Base-by-base conservation (phyloP, 2,888 invertebrate genomes). In the Agriopis aurantiaria region DNA sequence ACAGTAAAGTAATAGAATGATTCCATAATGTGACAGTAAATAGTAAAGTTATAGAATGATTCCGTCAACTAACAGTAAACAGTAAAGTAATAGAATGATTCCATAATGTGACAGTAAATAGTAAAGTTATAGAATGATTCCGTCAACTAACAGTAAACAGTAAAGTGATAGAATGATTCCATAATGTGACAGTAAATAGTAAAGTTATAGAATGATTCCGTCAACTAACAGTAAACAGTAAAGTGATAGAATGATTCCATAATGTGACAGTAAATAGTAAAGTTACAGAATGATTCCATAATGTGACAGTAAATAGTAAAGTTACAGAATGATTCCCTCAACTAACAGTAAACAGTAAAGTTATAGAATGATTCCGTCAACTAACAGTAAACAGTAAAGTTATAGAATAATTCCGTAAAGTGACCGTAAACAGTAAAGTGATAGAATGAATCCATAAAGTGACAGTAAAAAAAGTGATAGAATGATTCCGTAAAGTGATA, bases 381-480 rank as follows among this genome's bases (percentile, higher is more conserved):
- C 5, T 12, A 12, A 51, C 8, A 17, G 51, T 17, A 12, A 12
- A 48, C 3, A 12, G 7, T 48, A 17, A 23, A 23, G 9, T 52
- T 0, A 23, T 52, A 8, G 17, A 8, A 33, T 33, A 3, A 11
- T 52, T 11, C 33, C 8, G 12, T 11, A 11, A 52, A 33, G 1
- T 10, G 9, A 11, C 45, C 33, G n/a, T 10, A 58, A 33, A 46
- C 33, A n/a, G 3, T 7, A 8, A 46, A 46, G 33, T 9, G 33
- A 46, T 8, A 57, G 45, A 58, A 58, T 58, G 46, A 33, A 33
- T 46, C n/a, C 23, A 23, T 46, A 46, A 33, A 23, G 46, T 58
- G 58, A 56, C 17, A 64, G 51, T 62, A 52, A 73, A 68, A 6
- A 17, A 3, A 51, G 51, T 51, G 17, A 51, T 14, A 51, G 49